These are phyloP conservation scores for Nymphalis urticae DNA, from an alignment of 2,888 invertebrate species.

Conservation along the genomic window DNA sequence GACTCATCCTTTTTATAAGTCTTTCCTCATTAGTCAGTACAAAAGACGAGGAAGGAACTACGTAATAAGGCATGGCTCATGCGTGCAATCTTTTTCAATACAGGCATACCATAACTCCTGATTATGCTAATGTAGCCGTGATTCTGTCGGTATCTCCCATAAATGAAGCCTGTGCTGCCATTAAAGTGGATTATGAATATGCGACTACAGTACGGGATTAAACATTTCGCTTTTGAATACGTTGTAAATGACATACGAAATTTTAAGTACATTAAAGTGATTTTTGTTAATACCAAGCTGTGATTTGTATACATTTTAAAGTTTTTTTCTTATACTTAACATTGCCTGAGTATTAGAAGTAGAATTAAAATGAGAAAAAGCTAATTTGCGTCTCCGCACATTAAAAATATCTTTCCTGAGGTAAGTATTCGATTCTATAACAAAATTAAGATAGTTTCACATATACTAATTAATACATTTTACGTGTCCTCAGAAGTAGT, in stretches of 20 bases:
- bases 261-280: neutral
- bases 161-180: conserved; percentile 41
- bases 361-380: too few species aligned
- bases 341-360: too few species aligned
- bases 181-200: conserved; percentile 46
- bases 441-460: too few species aligned
- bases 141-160: conserved; percentile 41
- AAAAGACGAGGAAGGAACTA: conserved; percentile 46
- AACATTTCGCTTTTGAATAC: neutral
- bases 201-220: conserved; percentile 1
- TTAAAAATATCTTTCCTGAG: too few species aligned
- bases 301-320: too few species aligned
- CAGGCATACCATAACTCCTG: conserved; percentile 49
- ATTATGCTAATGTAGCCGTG: conserved; percentile 56
- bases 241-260: neutral
- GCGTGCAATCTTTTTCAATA: conserved; percentile 52
- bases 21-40: conserved; percentile 43
- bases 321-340: too few species aligned
- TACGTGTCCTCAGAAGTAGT: too few species aligned
- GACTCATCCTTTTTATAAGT: conserved; percentile 36
- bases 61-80: conserved; percentile 53
- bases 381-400: too few species aligned
- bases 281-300: neutral
- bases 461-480: too few species aligned
- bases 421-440: too few species aligned